Conservation (phyloP, 2,888 invertebrate genomes). For the Philonicus albiceps region DNA sequence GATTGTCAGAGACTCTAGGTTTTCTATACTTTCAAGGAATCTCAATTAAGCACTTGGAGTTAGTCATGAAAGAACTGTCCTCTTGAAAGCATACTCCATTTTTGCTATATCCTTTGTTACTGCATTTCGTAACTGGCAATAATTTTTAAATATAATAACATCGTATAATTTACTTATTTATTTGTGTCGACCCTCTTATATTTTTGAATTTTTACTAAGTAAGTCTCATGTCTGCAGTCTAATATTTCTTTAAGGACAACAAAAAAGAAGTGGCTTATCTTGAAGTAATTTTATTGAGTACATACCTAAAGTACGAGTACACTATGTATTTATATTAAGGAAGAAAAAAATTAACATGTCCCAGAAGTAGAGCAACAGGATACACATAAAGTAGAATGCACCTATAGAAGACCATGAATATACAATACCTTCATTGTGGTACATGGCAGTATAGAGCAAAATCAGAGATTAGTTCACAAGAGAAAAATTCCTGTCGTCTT, state of each 20-base stretch:
- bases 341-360: not conserved
- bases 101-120: not conserved
- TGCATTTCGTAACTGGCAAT: not conserved
- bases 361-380: not conserved
- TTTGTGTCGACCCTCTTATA: not conserved
- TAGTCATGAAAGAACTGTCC: not conserved
- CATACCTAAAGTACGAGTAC: not conserved
- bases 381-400: not conserved
- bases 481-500: conserved; percentile 36
- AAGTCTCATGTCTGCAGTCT: not conserved
- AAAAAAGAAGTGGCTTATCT: too few species aligned
- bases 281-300: not conserved
- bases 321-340: not conserved
- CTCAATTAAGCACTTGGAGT: not conserved
- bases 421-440: not conserved
- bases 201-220: not conserved
- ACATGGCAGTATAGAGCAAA: not conserved
- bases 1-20: not conserved
- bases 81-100: not conserved
- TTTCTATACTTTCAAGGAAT: not conserved
- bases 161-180: not conserved
- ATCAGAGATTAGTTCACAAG: conserved; percentile 33
- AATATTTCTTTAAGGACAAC: not conserved
- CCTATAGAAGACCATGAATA: not conserved
- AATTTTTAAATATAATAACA: not conserved